phyloP scores from a whole-genome alignment of 2,888 invertebrate species.

The Xestia rhomboidea region DNA sequence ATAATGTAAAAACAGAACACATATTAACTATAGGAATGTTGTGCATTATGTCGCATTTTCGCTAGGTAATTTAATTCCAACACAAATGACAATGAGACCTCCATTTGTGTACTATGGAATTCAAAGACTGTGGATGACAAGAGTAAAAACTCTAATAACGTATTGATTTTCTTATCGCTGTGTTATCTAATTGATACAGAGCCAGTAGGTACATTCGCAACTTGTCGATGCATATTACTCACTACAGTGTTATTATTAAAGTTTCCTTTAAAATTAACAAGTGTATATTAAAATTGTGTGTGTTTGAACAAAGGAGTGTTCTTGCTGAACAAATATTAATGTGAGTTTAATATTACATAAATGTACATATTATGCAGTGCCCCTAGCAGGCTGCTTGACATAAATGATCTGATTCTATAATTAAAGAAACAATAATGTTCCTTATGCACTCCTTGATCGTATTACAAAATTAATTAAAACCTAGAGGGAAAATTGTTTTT shows the following conservation, averaged over 20 bases:
- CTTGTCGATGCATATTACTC: not conserved
- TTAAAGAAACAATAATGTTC: not conserved
- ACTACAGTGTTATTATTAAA: not conserved
- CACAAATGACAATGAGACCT: not conserved
- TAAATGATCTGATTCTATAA: not conserved
- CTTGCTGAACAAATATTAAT: not conserved
- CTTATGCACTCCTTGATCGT: not conserved
- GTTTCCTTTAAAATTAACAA: not conserved
- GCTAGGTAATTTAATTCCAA: not conserved
- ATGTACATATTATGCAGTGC: not conserved
- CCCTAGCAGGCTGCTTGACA: not conserved
- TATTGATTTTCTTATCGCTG: constrained; percentile 1
- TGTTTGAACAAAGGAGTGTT: not conserved
- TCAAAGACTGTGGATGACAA: not conserved
- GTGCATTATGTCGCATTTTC: not conserved
- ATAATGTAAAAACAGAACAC: not conserved
- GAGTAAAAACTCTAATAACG: too few species aligned
- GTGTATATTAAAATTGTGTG: not conserved
- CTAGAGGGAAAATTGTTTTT: not conserved
- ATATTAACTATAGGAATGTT: not conserved
- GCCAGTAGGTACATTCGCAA: not conserved
- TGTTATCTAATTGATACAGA: constrained; percentile 9
- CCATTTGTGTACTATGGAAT: not conserved
- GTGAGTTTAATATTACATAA: not conserved
- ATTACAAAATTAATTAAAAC: not conserved